Conservation (phyloP, 2,888 invertebrate species). For the Ophion slaviceki region DNA sequence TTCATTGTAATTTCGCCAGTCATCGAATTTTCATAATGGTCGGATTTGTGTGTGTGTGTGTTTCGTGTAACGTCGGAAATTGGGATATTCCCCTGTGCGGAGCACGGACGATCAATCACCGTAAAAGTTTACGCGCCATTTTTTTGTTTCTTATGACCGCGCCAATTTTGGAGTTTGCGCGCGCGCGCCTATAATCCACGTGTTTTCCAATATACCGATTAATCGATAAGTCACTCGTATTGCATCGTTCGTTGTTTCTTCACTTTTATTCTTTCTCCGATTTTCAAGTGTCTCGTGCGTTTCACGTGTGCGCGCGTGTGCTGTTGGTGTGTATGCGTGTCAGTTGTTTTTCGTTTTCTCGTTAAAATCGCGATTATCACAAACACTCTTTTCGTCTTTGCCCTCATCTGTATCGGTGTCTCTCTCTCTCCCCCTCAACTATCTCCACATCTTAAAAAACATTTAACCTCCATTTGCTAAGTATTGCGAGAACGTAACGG, state of each 20-base stretch:
- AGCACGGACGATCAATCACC: conserved; percentile 74
- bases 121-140: conserved; percentile 63
- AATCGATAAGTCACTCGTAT: conserved; percentile 31
- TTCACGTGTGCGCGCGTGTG: conserved; percentile 38
- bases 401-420: conserved; percentile 63
- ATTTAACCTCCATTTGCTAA: conserved; percentile 76
- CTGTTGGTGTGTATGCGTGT: conserved; percentile 2
- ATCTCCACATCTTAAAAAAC: conserved; percentile 68
- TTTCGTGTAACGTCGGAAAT: conserved; percentile 50
- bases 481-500: conserved; percentile 84
- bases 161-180: conserved; percentile 59
- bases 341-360: not conserved
- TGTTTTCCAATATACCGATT: conserved; percentile 39
- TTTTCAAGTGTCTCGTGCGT: conserved; percentile 65
- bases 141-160: conserved; percentile 52
- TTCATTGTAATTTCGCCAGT: conserved; percentile 8
- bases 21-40: not conserved
- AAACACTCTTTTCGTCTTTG: conserved; percentile 62
- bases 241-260: conserved; percentile 40
- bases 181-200: conserved; percentile 34
- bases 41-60: conserved; percentile 16
- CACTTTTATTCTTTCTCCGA: conserved; percentile 53
- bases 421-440: conserved; percentile 46
- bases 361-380: conserved; percentile 55
- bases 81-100: conserved; percentile 67